Conservation (phyloP, 2,888 invertebrate species). For the Troides helena region DNA sequence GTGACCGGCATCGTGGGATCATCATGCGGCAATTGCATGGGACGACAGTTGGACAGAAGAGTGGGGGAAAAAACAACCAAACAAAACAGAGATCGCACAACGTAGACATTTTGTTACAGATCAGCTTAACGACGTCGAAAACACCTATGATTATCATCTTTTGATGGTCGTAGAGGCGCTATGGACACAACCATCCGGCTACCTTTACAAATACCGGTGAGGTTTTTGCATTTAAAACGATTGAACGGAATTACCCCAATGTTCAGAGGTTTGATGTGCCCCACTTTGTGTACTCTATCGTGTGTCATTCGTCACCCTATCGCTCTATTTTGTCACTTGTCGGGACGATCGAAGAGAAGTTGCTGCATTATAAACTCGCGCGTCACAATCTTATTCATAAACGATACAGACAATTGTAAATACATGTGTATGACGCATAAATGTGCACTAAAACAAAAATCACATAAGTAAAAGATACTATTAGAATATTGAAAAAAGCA, state of each 20-base stretch:
- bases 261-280: constrained; percentile 64
- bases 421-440: no score
- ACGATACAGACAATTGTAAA: no score
- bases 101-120: constrained; percentile 78
- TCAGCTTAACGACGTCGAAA: constrained; percentile 80
- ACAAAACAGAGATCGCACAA: constrained; percentile 66
- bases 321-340: constrained; percentile 2
- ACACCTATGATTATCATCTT: constrained; percentile 80
- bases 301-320: constrained; percentile 30
- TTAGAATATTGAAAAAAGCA: no score
- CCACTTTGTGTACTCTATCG: constrained; percentile 49
- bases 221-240: constrained; percentile 62
- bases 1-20: constrained; percentile 44
- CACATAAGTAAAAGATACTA: no score
- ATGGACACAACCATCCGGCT: constrained; percentile 73
- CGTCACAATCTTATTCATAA: no score
- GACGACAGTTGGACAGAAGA: constrained; percentile 53
- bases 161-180: constrained; percentile 78
- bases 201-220: constrained; percentile 70
- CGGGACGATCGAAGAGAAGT: background rate
- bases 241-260: constrained; percentile 52
- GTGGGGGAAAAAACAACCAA: constrained; percentile 44
- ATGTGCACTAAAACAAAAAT: no score
- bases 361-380: background rate
- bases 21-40: constrained; percentile 59